A percentile compares a stretch with the other conserved stretches of the same genome.
Conservation (phyloP, 2,797 vertebrate species). For the Melopsittacus undulatus region DNA sequence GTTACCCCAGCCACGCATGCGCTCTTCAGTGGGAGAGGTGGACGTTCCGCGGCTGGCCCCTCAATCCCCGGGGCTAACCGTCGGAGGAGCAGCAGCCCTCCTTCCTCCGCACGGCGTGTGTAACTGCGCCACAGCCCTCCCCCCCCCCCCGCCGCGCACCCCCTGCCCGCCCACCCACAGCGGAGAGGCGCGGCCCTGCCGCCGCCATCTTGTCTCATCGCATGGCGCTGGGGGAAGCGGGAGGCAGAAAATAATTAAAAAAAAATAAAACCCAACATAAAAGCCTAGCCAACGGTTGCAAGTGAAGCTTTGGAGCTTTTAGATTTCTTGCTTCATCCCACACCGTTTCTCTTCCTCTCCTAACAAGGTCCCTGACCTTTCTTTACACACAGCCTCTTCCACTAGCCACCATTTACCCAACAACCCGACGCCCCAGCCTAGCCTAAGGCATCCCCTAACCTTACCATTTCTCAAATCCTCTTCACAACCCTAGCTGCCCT, state of each 20-base stretch:
- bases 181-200: constrained; percentile 28
- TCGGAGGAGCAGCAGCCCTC: background rate
- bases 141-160: no score
- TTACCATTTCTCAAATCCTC: no score
- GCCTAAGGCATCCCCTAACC: rapidly evolving
- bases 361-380: rapidly evolving
- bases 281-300: rapidly evolving
- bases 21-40: background rate
- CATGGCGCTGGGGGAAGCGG: background rate
- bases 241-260: background rate
- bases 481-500: background rate
- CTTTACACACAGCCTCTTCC: background rate
- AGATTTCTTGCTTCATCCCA: background rate
- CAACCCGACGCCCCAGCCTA: background rate
- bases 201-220: constrained; percentile 65
- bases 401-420: background rate
- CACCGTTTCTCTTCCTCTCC: rapidly evolving
- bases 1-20: constrained; percentile 43
- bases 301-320: rapidly evolving
- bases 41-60: background rate
- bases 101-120: background rate
- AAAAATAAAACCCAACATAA: no score
- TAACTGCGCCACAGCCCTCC: constrained; percentile 36
- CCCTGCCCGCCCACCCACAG: background rate
- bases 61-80: background rate